Evolutionary conservation across 2,888 invertebrate species (phyloP), one percentile per base, ranked within the genome.

Genomic region (Patella ulyssiponensis): DNA sequence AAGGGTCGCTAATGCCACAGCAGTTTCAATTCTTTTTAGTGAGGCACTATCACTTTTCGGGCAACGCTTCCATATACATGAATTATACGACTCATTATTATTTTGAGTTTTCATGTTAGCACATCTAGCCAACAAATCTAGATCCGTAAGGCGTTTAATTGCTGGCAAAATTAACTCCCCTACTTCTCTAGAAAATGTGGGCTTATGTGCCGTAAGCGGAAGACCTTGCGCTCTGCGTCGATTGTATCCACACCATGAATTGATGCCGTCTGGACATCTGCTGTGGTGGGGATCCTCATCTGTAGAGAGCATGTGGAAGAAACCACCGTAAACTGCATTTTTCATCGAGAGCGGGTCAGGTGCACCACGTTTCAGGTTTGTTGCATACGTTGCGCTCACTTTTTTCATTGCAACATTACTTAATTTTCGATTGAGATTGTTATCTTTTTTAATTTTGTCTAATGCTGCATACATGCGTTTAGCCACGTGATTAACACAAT

Each of bases 51-150:
- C 44, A 9, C 20, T 70, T 75, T 78, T 78, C 2, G n/a, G 75
- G n/a, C 75, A 73, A 9, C 73, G 76, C 3, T 14, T 7, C 77
- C 77, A 75, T 15, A 78, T 71, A 5, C 71, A 53, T 11, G 71
- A 58, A 44, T 78, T 71, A 44, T 75, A 75, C 20, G 69, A 53
- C 51, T 78, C 75, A 69, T 78, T 78, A 7, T 52, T 69, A 64
- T 77, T 77, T 51, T 77, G 77, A n/a, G 77, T 77, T 14, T 23
- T 15, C 75, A 74, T 75, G 4, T 71, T 71, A 3, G 72, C 71
- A 78, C 74, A 77, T 12, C 74, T n/a, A 23, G 58, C 64, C 11
- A 75, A 69, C 12, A 78, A 33, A 20, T 78, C 64, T 52, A 75
- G 64, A 12, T 74, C 71, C 51, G 78, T 75, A n/a, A 74, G 74